Percentiles rank a stretch among this genome's conserved stretches.
These are phyloP conservation scores for Serranus cabrilla DNA, from an alignment of 2,797 vertebrate genomes.

Conservation along the genomic window DNA sequence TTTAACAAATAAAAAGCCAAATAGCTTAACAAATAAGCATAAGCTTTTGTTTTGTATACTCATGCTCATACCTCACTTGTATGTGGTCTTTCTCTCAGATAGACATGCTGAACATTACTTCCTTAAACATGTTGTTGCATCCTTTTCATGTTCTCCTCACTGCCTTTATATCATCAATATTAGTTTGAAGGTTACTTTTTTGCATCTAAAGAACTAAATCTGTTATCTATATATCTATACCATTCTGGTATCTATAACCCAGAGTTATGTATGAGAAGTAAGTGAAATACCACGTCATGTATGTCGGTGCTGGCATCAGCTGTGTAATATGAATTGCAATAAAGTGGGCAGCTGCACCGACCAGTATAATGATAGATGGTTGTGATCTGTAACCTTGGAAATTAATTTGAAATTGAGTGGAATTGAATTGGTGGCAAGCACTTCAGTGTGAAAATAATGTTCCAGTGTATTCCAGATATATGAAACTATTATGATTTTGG, in stretches of 20 bases:
- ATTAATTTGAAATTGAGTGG: slow-evolving; percentile 18
- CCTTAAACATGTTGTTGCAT: background rate
- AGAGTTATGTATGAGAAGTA: background rate
- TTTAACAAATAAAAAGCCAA: background rate
- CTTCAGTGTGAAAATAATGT: background rate
- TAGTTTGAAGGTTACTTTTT: slow-evolving; percentile 17
- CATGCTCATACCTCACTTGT: background rate
- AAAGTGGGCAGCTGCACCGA: slow-evolving; percentile 43
- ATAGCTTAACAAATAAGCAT: background rate
- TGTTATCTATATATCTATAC: background rate
- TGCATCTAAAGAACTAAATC: slow-evolving; percentile 7
- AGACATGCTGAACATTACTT: background rate
- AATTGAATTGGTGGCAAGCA: background rate
- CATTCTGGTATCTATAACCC: slow-evolving; percentile 11
- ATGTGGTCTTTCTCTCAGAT: background rate
- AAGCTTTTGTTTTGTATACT: background rate
- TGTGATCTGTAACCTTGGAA: slow-evolving; percentile 18
- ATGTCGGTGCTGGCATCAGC: slow-evolving; percentile 41
- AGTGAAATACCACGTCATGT: background rate
- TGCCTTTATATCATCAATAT: slow-evolving; percentile 24
- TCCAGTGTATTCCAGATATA: background rate
- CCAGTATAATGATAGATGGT: slow-evolving; percentile 21
- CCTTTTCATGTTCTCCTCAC: background rate
- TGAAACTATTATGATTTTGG: slow-evolving; percentile 6
- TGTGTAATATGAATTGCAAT: slow-evolving; percentile 39